Conservation (phyloP, 2,888 invertebrate species). For the Drosophila longiperda region DNA sequence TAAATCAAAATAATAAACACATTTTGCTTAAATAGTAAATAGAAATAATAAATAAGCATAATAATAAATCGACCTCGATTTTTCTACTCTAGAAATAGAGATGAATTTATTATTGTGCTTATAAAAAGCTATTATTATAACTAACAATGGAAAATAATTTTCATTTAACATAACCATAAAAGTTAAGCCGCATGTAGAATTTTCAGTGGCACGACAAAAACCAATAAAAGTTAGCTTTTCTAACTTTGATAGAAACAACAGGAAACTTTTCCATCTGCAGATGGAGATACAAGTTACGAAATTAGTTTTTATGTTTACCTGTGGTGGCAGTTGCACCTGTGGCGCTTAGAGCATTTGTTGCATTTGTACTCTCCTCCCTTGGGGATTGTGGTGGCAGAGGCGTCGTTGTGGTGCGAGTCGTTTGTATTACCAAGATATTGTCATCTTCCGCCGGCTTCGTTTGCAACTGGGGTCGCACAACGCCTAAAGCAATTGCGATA, state of each 20-base stretch:
- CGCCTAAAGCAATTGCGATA: constrained; percentile 86
- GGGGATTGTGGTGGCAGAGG: constrained; percentile 64
- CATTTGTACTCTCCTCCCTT: constrained; percentile 83
- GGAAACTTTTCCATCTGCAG: background rate
- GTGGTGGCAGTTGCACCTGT: constrained; percentile 80
- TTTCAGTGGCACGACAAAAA: background rate
- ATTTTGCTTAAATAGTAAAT: background rate
- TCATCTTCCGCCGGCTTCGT: constrained; percentile 81
- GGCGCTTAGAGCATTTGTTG: constrained; percentile 40
- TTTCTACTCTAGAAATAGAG: rapidly evolving
- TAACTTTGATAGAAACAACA: background rate
- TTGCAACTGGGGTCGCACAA: constrained; percentile 90
- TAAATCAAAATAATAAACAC: background rate
- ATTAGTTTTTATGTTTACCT: constrained; percentile 59
- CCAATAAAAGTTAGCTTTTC: background rate
- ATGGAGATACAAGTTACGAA: background rate
- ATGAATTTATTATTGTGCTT: background rate
- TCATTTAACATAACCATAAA: too few species aligned
- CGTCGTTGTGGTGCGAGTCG: constrained; percentile 53
- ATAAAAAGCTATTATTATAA: background rate
- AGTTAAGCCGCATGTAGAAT: background rate
- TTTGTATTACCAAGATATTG: constrained; percentile 81
- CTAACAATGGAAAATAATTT: background rate
- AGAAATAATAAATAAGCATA: background rate
- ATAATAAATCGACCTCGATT: background rate